phyloP scores from a whole-genome alignment of 2,888 invertebrate genomes.

The Dendrolimus houi region DNA sequence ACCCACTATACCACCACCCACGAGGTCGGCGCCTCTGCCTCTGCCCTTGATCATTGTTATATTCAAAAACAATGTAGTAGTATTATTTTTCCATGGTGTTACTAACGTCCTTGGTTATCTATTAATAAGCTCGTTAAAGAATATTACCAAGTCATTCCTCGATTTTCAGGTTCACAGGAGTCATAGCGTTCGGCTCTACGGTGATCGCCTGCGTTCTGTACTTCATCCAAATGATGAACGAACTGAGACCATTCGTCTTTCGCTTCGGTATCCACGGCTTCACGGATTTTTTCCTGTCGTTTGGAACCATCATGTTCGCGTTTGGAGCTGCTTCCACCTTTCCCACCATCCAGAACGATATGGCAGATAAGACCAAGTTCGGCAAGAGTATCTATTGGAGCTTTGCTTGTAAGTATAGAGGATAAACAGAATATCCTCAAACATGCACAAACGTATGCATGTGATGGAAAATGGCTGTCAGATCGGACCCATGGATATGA shows the following conservation, averaged over 20 bases:
- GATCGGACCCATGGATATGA: too few relatives aligned
- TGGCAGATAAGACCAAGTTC: conserved; percentile 80
- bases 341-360: conserved; percentile 88
- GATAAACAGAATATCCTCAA: too few relatives aligned
- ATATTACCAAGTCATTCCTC: too few relatives aligned
- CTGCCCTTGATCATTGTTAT: too few relatives aligned
- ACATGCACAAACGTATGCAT: too few relatives aligned
- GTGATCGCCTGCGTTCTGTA: conserved; percentile 78
- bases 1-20: too few relatives aligned
- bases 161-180: conserved; percentile 74
- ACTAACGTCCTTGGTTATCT: too few relatives aligned
- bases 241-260: conserved; percentile 57
- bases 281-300: conserved; percentile 80
- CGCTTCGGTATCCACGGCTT: conserved; percentile 74
- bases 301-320: conserved; percentile 82
- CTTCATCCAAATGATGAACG: conserved; percentile 77
- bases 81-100: too few relatives aligned
- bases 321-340: conserved; percentile 86
- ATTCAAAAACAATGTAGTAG: too few relatives aligned
- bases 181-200: conserved; percentile 79
- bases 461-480: too few relatives aligned
- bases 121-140: too few relatives aligned
- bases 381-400: conserved; percentile 78
- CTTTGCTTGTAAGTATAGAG: conserved; percentile 70
- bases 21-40: too few relatives aligned